Conservation (phyloP, 2,888 invertebrate species). For the Dasypogon diadema region DNA sequence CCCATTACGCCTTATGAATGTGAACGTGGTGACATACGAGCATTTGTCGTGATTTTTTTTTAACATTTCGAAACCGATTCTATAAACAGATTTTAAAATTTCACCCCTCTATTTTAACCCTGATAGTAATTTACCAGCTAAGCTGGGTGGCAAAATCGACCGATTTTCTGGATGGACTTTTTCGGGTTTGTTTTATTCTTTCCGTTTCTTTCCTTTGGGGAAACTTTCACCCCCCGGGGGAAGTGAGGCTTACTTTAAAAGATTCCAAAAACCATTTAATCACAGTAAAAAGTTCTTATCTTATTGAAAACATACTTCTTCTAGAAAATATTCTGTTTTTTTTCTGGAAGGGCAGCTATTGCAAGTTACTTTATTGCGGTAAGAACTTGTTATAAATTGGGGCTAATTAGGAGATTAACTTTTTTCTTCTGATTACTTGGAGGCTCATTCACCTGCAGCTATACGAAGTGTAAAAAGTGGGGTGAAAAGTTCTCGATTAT, state of each 20-base stretch:
- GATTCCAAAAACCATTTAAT: conserved; percentile 54
- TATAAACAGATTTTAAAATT: conserved; percentile 37
- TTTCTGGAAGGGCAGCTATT: conserved; percentile 4
- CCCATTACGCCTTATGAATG: conserved; percentile 37
- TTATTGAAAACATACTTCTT: conserved; percentile 56
- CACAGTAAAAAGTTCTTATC: conserved; percentile 56
- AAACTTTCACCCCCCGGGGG: conserved; percentile 24
- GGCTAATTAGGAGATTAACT: conserved; percentile 56
- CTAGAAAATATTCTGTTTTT: conserved; percentile 14
- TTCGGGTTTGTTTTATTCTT: conserved; percentile 2
- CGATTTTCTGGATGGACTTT: conserved; percentile 7
- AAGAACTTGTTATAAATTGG: conserved; percentile 51
- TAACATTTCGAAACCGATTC: conserved; percentile 13
- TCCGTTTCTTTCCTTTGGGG: conserved; percentile 6
- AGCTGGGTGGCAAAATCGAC: neutral
- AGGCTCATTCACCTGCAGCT: conserved; percentile 45
- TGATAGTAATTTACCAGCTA: neutral
- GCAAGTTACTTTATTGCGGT: conserved; percentile 32
- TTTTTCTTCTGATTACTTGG: conserved; percentile 41
- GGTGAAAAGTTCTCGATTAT: neutral
- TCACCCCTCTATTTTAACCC: neutral
- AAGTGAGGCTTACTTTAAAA: conserved; percentile 26
- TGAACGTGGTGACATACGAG: conserved; percentile 39
- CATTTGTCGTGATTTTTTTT: conserved; percentile 47
- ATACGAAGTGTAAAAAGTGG: conserved; percentile 1